Conservation (phyloP, 2,888 invertebrate species). For the Hydroisotoma schaefferi region DNA sequence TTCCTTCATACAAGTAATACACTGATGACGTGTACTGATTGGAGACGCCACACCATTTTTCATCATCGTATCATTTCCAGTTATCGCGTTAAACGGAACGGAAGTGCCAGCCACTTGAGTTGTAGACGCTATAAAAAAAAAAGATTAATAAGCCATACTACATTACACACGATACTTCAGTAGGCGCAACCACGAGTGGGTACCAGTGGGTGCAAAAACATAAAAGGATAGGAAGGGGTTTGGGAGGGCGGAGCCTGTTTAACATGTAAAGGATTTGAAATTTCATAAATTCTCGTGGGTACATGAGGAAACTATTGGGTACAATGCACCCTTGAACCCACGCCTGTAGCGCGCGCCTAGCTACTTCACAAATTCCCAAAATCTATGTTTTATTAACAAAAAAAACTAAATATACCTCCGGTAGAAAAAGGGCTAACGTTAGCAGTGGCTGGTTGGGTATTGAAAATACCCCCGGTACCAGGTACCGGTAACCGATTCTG, state of each 20-base stretch:
- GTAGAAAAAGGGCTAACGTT: constrained; percentile 41
- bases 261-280: too few species aligned
- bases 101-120: constrained; percentile 42
- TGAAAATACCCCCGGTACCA: constrained; percentile 29
- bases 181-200: too few species aligned
- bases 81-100: constrained; percentile 51
- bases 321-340: too few species aligned
- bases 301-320: too few species aligned
- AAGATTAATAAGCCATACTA: too few species aligned
- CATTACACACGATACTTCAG: too few species aligned
- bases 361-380: too few species aligned
- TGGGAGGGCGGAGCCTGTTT: too few species aligned
- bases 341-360: too few species aligned
- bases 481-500: constrained; percentile 30
- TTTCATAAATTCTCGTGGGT: neutral
- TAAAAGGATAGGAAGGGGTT: too few species aligned
- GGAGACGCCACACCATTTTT: constrained; percentile 79
- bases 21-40: constrained; percentile 90
- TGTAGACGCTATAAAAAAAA: neutral
- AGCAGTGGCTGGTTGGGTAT: constrained; percentile 27
- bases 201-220: too few species aligned
- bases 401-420: constrained; percentile 19
- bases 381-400: too few species aligned
- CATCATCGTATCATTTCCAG: constrained; percentile 85
- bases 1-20: constrained; percentile 98